Base-by-base conservation (phyloP, 2,888 invertebrate species). In the Epinotia demarniana region DNA sequence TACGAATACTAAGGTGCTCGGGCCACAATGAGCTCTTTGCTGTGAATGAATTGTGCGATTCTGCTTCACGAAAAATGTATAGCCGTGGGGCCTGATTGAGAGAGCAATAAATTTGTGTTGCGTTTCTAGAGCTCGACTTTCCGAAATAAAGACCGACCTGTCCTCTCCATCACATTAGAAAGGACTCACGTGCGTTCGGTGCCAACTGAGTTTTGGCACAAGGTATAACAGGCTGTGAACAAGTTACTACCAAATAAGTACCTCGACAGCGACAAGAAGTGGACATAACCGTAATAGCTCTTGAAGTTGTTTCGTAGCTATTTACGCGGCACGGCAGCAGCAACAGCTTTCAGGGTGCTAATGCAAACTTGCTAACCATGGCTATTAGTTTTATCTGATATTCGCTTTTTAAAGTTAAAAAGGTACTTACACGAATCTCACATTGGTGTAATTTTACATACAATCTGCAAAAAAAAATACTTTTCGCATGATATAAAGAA, bases 41-140 rank as follows among this genome's bases (percentile, higher is more conserved):
- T 64, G 79, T 78, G 78, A 73, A 80, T 78, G 76, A 77, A 77
- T 69, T 79, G 78, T 79, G 80, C 84, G 81, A 86, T 85, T 85
- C 81, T 82, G 79, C 77, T 62, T 81, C 80, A 80, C 79, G 79
- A 78, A 79, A 80, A 82, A 80, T 79, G 80, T 85, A 86, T 88
- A 89, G 86, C 87, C 23, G 60, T 46, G 83, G 80, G 80, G 84
- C 81, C 85, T 87, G 88, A 90, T 89, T 87, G 86, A 88, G 85
- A 85, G 83, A 80, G 85, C 86, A 85, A 89, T 90, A 89, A 89
- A 90, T 90, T 87, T 84, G 80, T 85, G 87, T 87, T 86, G 85
- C 85, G 84, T 88, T 85, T 83, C 82, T 83, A 85, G 85, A 83
- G 83, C 82, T 83, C 39, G 66, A 43, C 27, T 64, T 19, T 67